Evolutionary conservation across 1,140 invertebrate species (phyloP).

Genomic region (Chlorops oryzae): DNA sequence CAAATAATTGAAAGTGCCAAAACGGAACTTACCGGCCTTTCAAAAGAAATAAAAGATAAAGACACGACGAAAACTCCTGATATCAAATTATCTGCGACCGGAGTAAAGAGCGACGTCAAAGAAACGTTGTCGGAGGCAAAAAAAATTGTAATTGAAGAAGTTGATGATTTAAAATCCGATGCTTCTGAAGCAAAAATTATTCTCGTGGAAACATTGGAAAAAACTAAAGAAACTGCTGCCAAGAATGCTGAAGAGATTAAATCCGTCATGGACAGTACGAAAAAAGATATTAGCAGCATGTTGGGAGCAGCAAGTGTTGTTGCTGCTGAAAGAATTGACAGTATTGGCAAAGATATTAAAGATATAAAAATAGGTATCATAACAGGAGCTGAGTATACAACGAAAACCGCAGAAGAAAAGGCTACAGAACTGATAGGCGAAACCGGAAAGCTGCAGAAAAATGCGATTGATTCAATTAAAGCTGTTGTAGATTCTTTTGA

Average conservation of each 20-base stretch:
- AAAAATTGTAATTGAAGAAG: not conserved
- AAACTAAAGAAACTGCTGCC: slow-evolving; percentile 21
- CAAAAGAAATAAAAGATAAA: slow-evolving; percentile 1
- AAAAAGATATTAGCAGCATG: no score
- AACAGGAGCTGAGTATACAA: not conserved
- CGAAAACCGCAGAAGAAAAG: not conserved
- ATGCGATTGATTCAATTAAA: no score
- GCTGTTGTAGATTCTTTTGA: no score
- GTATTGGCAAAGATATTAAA: not conserved
- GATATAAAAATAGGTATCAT: no score
- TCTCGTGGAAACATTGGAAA: slow-evolving; percentile 17
- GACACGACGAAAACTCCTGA: not conserved
- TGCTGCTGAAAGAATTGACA: not conserved
- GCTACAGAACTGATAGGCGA: not conserved
- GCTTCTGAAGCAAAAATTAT: slow-evolving; percentile 1
- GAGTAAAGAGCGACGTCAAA: slow-evolving; percentile 13
- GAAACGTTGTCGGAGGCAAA: slow-evolving; percentile 14
- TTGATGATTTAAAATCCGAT: not conserved
- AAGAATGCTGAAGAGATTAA: slow-evolving; percentile 14
- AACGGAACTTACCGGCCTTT: slow-evolving; percentile 3
- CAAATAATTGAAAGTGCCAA: slow-evolving; percentile 1
- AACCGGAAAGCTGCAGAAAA: no score
- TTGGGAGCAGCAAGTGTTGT: not conserved
- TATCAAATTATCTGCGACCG: not conserved
- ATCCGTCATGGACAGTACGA: slow-evolving; percentile 8